These are phyloP conservation scores for Athalia rosae DNA, from an alignment of 2,888 invertebrate genomes.

Conservation along the genomic window DNA sequence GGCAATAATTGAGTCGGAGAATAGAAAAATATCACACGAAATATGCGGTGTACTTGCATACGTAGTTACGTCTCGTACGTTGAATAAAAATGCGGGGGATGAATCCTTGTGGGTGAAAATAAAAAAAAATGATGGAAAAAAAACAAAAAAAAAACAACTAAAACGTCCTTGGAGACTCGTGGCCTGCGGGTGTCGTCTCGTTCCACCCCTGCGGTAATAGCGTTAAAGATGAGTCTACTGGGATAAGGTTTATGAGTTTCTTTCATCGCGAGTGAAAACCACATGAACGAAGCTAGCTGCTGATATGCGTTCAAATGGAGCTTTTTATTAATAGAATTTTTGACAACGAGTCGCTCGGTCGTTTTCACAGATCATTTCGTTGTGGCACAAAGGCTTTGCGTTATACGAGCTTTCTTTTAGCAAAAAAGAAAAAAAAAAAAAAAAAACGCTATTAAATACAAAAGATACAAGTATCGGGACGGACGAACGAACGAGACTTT, in stretches of 20 bases:
- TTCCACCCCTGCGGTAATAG: not conserved
- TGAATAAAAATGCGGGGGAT: too few species aligned
- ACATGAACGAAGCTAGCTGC: not conserved
- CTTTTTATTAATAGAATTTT: constrained; percentile 31
- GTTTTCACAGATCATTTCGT: too few species aligned
- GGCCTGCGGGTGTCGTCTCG: not conserved
- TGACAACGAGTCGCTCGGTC: constrained; percentile 8
- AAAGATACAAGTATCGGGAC: too few species aligned
- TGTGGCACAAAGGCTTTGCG: not conserved
- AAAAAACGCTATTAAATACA: not conserved
- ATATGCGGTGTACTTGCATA: too few species aligned
- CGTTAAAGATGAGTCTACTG: constrained; percentile 14
- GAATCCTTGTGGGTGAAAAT: too few species aligned
- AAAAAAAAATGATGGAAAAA: too few species aligned
- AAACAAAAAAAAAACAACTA: not conserved
- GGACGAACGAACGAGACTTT: too few species aligned
- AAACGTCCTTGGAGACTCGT: not conserved
- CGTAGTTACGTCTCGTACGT: too few species aligned
- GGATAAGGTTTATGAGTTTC: constrained; percentile 14
- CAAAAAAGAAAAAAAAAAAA: not conserved
- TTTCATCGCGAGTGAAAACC: not conserved
- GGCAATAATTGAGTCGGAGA: too few species aligned
- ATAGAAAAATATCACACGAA: too few species aligned
- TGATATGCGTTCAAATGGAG: not conserved
- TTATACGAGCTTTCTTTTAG: not conserved